Conservation (phyloP, 1,140 invertebrate genomes). For the Diabrotica virgifera region DNA sequence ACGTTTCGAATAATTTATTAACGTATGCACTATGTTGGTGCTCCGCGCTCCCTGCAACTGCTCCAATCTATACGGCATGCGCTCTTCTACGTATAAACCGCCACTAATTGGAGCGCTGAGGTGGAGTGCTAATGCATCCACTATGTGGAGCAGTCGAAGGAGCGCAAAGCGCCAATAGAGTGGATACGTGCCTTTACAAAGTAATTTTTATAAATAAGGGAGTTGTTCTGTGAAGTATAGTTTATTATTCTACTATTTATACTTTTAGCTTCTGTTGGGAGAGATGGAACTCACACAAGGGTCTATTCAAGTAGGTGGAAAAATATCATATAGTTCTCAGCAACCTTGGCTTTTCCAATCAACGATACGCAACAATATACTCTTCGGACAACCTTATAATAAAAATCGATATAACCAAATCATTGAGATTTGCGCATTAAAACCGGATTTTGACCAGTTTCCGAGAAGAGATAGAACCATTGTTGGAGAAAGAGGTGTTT, state of each 20-base stretch:
- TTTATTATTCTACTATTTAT: neutral
- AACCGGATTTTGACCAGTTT: slow-evolving; percentile 75
- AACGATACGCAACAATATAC: slow-evolving; percentile 69
- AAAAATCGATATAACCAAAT: slow-evolving; percentile 65
- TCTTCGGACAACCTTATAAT: slow-evolving; percentile 70
- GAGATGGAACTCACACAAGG: slow-evolving; percentile 65
- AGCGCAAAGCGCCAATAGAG: too few species aligned
- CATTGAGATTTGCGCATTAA: slow-evolving; percentile 63
- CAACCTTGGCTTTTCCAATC: slow-evolving; percentile 71
- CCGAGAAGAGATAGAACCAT: slow-evolving; percentile 50
- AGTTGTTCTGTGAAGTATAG: neutral
- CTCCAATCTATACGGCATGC: too few species aligned
- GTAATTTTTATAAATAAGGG: too few species aligned
- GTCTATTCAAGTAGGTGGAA: slow-evolving; percentile 59
- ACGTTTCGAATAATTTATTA: too few species aligned
- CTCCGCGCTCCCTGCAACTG: too few species aligned
- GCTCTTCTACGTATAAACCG: too few species aligned
- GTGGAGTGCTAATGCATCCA: too few species aligned
- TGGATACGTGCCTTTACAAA: too few species aligned
- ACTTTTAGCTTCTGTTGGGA: slow-evolving; percentile 64
- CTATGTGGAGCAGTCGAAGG: too few species aligned
- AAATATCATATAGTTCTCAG: slow-evolving; percentile 70
- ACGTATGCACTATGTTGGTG: too few species aligned
- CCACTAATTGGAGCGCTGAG: too few species aligned
- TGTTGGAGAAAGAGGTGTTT: slow-evolving; percentile 81